Evolutionary conservation across 2,113 vertebrate species (phyloP).

Genomic region (Stegostoma tigrinum): DNA sequence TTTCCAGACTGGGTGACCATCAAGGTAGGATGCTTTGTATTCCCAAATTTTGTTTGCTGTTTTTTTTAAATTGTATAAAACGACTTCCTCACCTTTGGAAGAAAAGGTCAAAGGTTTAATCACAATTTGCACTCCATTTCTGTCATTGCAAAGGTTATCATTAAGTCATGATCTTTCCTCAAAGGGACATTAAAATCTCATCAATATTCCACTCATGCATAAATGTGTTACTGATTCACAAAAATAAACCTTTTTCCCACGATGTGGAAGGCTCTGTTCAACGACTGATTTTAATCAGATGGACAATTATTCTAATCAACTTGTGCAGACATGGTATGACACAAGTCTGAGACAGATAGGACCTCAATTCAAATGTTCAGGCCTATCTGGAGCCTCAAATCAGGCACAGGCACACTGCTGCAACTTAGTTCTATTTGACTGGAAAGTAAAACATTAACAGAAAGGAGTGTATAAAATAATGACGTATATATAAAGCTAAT

Average conservation of each 20-base stretch:
- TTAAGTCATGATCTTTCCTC: neutral
- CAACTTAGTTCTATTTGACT: too few species aligned
- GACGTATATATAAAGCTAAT: too few species aligned
- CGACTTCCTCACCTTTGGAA: neutral
- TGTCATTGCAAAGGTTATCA: neutral
- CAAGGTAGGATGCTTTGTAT: neutral
- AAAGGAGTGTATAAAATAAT: too few species aligned
- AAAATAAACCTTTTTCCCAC: neutral
- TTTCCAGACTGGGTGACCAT: neutral
- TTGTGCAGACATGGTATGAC: too few species aligned
- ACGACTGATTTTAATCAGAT: too few species aligned
- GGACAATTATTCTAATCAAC: too few species aligned
- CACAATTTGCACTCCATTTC: neutral
- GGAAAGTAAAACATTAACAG: too few species aligned
- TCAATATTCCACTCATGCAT: neutral
- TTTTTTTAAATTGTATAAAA: neutral
- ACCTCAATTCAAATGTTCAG: too few species aligned
- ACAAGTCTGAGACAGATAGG: too few species aligned
- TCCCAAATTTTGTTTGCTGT: neutral
- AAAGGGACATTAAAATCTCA: neutral
- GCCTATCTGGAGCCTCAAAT: too few species aligned
- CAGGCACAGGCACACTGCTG: too few species aligned
- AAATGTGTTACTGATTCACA: neutral
- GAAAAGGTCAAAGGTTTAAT: neutral
- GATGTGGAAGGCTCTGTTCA: neutral